phyloP scores from a whole-genome alignment of 2,113 vertebrate genomes.

The Lates calcarifer region DNA sequence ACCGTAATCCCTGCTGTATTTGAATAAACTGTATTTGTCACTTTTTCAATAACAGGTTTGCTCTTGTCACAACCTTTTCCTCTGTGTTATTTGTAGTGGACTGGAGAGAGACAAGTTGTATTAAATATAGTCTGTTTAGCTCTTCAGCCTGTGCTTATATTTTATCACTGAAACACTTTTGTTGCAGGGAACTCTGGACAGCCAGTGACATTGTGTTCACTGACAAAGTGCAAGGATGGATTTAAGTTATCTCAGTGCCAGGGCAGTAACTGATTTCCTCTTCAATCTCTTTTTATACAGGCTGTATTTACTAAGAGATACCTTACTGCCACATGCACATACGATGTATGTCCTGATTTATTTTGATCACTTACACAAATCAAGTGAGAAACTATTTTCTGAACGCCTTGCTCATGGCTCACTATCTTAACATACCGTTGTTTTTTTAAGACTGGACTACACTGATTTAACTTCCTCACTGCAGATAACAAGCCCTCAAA shows the following conservation, averaged over 20 bases:
- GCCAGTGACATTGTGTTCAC: not conserved
- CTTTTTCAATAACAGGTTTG: slow-evolving; percentile 1
- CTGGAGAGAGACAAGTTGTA: slow-evolving; percentile 1
- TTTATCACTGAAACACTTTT: not conserved
- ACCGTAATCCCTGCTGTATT: slow-evolving; percentile 1
- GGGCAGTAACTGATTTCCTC: not conserved
- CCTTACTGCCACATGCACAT: not conserved
- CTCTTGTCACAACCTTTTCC: not conserved
- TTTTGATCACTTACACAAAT: no score
- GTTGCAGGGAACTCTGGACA: not conserved
- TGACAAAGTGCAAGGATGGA: not conserved
- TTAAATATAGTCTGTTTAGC: slow-evolving; percentile 11
- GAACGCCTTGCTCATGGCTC: no score
- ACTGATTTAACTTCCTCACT: no score
- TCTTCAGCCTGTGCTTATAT: not conserved
- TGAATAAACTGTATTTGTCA: slow-evolving; percentile 13
- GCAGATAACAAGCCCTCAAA: no score
- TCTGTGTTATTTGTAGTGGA: not conserved
- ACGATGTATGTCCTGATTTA: not conserved
- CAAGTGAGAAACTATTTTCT: no score
- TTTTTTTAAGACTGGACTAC: no score
- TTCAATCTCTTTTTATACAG: no score
- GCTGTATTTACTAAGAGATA: no score
- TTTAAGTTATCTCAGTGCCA: not conserved
- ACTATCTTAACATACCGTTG: no score